These are phyloP conservation scores for Popillia japonica DNA, from an alignment of 1,140 invertebrate species.

Conservation along the genomic window DNA sequence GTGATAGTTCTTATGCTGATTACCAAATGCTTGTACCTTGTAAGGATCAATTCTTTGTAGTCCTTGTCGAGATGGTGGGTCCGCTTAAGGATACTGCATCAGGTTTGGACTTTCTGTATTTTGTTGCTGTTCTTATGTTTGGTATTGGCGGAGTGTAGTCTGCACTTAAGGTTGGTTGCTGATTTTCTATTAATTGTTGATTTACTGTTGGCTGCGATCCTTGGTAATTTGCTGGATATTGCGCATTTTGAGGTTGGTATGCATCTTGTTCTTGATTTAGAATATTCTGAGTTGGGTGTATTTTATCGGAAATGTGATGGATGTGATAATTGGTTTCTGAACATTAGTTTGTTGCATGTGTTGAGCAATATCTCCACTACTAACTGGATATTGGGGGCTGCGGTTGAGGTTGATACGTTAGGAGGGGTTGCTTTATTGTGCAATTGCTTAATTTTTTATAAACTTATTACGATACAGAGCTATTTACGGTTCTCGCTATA, in stretches of 20 bases:
- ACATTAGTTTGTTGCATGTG: slow-evolving; percentile 21
- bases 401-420: slow-evolving; percentile 15
- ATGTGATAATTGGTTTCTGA: not conserved
- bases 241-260: slow-evolving; percentile 13
- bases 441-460: slow-evolving; percentile 48
- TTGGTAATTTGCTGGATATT: slow-evolving; percentile 11
- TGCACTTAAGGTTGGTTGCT: not conserved
- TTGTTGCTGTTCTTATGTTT: not conserved
- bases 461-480: slow-evolving; percentile 52
- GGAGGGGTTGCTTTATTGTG: not conserved
- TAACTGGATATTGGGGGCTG: slow-evolving; percentile 35
- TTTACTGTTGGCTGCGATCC: not conserved
- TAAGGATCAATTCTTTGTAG: not conserved
- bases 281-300: not conserved
- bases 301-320: not conserved
- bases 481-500: slow-evolving; percentile 51
- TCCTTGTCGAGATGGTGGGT: not conserved
- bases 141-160: not conserved
- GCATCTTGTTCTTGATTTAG: slow-evolving; percentile 7
- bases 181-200: not conserved
- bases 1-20: not conserved
- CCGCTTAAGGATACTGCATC: not conserved
- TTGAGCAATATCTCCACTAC: not conserved
- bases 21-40: not conserved
- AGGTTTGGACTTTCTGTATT: not conserved